Evolutionary conservation across 2,797 vertebrate species (phyloP).

Genomic region (Eulemur albifrons): DNA sequence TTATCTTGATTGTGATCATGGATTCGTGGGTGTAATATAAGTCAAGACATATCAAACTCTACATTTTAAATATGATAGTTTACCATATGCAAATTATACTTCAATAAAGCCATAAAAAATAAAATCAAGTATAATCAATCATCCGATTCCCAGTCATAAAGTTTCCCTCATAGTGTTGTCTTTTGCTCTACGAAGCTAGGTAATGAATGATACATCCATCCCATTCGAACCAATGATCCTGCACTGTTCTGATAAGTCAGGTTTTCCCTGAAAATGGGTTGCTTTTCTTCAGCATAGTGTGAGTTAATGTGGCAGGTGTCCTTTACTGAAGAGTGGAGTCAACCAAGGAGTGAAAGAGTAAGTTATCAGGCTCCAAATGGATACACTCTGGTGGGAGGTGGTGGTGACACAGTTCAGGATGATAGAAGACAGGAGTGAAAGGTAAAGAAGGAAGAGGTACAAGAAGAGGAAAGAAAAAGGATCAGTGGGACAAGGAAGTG

Average conservation of each 20-base stretch:
- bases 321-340: not conserved
- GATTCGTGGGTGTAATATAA: not conserved
- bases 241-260: not conserved
- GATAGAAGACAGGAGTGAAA: not conserved
- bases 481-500: not conserved
- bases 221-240: not conserved
- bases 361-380: not conserved
- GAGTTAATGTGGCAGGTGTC: not conserved
- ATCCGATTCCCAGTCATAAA: not conserved
- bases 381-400: not conserved
- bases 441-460: not conserved
- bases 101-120: not conserved
- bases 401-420: not conserved
- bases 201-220: not conserved
- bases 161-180: not conserved
- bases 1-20: not conserved
- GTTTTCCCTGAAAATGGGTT: not conserved
- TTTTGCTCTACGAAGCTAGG: not conserved
- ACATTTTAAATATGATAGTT: not conserved
- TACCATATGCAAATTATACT: not conserved
- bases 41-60: conserved; percentile 8
- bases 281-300: not conserved
- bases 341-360: not conserved
- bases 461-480: not conserved
- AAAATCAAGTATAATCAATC: not conserved